These are phyloP conservation scores for Pelvicachromis taeniatus DNA, from an alignment of 2,113 vertebrate genomes.

Conservation along the genomic window DNA sequence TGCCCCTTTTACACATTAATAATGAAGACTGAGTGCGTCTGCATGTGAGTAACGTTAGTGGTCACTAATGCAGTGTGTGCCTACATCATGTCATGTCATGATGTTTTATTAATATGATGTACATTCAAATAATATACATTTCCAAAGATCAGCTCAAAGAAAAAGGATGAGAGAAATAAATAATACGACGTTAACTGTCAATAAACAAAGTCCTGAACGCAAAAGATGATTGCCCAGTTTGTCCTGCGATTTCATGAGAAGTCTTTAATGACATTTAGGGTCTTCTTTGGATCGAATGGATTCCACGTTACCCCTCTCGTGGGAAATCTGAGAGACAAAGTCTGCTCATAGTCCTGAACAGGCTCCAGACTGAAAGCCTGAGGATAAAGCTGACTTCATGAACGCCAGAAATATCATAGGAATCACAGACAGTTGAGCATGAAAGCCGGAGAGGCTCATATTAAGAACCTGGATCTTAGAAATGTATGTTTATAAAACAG, in stretches of 20 bases:
- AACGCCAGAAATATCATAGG: not conserved
- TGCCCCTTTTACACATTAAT: constrained; percentile 32
- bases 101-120: constrained; percentile 34
- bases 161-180: not conserved
- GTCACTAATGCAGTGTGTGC: constrained; percentile 12
- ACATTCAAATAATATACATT: not conserved
- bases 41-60: not conserved
- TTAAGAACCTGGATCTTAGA: not conserved
- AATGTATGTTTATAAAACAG: not conserved
- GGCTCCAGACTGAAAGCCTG: not conserved
- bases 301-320: not conserved
- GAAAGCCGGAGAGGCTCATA: not conserved
- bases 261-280: not conserved
- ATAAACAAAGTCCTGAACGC: not conserved
- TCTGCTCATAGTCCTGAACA: not conserved
- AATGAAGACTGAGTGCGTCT: constrained; percentile 5
- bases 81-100: not conserved
- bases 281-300: not conserved
- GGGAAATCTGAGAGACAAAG: not conserved
- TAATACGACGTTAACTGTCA: not conserved
- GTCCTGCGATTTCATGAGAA: not conserved
- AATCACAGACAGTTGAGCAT: not conserved
- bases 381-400: not conserved
- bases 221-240: not conserved
- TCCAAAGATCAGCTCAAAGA: not conserved